Evolutionary conservation across 1,140 invertebrate species (phyloP).

Genomic region (Belonocnema kinseyi): DNA sequence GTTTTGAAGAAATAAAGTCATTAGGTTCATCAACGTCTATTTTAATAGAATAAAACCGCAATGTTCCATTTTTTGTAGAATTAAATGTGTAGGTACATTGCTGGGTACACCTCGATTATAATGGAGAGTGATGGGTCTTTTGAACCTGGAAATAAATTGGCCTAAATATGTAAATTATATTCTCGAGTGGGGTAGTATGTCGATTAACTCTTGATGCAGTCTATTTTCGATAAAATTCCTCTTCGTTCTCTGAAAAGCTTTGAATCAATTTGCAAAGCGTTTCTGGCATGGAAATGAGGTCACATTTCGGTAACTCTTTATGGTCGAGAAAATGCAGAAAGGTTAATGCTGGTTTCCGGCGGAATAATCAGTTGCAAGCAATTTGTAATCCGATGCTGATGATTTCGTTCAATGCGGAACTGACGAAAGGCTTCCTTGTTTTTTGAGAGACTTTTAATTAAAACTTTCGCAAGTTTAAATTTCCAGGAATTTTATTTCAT

Average conservation of each 20-base stretch:
- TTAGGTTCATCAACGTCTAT: too few species aligned
- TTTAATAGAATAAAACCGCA: too few species aligned
- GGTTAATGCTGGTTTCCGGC: background rate
- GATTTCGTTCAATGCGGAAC: background rate
- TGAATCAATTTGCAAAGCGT: background rate
- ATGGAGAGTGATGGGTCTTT: too few species aligned
- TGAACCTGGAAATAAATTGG: too few species aligned
- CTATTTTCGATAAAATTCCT: background rate
- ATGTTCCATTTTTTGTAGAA: too few species aligned
- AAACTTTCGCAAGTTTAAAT: background rate
- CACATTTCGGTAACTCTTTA: constrained; percentile 8
- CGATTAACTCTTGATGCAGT: too few species aligned
- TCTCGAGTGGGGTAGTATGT: too few species aligned
- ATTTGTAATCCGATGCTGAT: constrained; percentile 4
- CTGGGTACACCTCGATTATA: too few species aligned
- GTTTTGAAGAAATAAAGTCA: too few species aligned
- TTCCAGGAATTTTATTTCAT: too few species aligned
- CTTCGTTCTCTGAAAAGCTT: background rate
- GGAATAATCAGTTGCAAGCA: background rate
- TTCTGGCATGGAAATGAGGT: constrained; percentile 7
- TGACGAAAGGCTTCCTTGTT: background rate
- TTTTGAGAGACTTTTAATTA: background rate
- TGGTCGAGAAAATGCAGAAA: background rate
- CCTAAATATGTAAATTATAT: too few species aligned
- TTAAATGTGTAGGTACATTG: too few species aligned